These are phyloP conservation scores for Chrysaora quinquecirrha DNA, from an alignment of 30 jellyfish, hydroid and myxozoan species.

Conservation along the genomic window DNA sequence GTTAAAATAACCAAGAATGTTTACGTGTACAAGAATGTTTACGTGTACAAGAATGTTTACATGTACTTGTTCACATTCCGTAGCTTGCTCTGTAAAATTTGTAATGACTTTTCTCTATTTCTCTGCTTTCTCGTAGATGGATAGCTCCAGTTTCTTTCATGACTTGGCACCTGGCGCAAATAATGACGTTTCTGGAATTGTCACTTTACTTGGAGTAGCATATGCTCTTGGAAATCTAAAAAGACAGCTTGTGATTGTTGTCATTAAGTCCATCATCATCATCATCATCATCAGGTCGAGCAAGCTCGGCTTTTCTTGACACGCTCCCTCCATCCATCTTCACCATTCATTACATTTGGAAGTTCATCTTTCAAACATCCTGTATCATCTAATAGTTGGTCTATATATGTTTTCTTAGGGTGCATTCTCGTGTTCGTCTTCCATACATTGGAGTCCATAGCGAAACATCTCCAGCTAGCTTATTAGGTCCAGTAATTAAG, in stretches of 20 bases:
- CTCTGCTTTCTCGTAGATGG: slow-evolving; percentile 81
- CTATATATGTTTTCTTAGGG: slow-evolving; percentile 13
- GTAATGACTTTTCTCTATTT: no score
- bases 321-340: background rate
- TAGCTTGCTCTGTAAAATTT: no score
- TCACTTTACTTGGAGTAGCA: slow-evolving; percentile 90
- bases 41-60: no score
- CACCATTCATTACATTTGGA: background rate
- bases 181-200: slow-evolving; percentile 96
- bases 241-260: slow-evolving; percentile 77
- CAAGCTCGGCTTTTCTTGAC: background rate
- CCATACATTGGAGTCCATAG: slow-evolving; percentile 52
- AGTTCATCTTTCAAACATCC: background rate
- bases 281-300: background rate
- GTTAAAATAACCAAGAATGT: no score
- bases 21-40: no score
- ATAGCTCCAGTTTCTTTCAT: slow-evolving; percentile 96
- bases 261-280: no score
- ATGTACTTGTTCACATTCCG: no score
- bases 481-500: no score
- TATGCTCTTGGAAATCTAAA: slow-evolving; percentile 93
- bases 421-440: slow-evolving; percentile 15
- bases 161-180: slow-evolving; percentile 98
- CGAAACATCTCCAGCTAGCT: slow-evolving; percentile 28
- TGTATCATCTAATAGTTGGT: slow-evolving; percentile 41